These are phyloP conservation scores for Scotopteryx bipunctaria DNA, from an alignment of 2,888 invertebrate genomes.

Conservation along the genomic window DNA sequence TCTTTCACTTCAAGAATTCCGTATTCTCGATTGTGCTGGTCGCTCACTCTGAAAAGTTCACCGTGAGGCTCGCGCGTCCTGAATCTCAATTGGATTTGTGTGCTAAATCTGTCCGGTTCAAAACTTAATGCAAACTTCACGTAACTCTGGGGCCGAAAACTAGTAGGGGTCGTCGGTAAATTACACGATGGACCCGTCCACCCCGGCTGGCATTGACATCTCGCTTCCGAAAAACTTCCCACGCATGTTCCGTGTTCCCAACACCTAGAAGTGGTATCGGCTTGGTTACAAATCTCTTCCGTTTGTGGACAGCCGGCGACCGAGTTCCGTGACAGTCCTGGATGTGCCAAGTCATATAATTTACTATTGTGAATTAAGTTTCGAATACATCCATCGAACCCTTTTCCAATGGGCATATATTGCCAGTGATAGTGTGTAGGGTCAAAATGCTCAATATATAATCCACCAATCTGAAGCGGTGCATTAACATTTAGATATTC, in stretches of 20 bases:
- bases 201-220: slow-evolving; percentile 97
- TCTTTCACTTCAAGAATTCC: slow-evolving; percentile 96
- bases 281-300: slow-evolving; percentile 95
- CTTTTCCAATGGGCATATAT: slow-evolving; percentile 93
- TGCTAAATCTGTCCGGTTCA: slow-evolving; percentile 95
- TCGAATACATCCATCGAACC: slow-evolving; percentile 97
- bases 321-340: slow-evolving; percentile 93
- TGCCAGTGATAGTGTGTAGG: slow-evolving; percentile 95
- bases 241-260: slow-evolving; percentile 98
- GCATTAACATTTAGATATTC: slow-evolving; percentile 98
- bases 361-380: slow-evolving; percentile 98
- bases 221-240: slow-evolving; percentile 93
- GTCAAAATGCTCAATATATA: slow-evolving; percentile 95
- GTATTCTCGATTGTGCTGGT: slow-evolving; percentile 96
- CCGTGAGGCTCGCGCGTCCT: slow-evolving; percentile 96
- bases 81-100: slow-evolving; percentile 96
- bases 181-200: slow-evolving; percentile 96
- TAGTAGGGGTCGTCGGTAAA: slow-evolving; percentile 93
- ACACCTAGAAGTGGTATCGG: slow-evolving; percentile 92
- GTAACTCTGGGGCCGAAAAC: slow-evolving; percentile 96
- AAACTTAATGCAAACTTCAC: slow-evolving; percentile 98
- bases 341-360: slow-evolving; percentile 97
- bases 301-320: slow-evolving; percentile 96
- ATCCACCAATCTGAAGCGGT: slow-evolving; percentile 96
- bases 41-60: slow-evolving; percentile 96